These are phyloP conservation scores for Anthoscopus minutus DNA, from an alignment of 2,113 vertebrate genomes.

Conservation along the genomic window DNA sequence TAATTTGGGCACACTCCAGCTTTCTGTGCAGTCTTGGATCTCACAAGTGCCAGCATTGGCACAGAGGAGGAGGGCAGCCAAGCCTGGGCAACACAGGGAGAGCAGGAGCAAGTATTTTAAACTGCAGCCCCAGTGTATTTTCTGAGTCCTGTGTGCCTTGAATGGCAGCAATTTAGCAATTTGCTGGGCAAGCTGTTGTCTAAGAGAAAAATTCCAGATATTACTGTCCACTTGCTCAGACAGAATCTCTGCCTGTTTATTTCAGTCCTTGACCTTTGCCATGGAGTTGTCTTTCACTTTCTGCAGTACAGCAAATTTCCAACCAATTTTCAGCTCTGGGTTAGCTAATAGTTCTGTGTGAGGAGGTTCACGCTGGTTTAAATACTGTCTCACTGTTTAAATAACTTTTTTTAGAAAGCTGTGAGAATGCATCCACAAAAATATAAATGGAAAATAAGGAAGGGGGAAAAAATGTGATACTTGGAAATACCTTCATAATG, in stretches of 20 bases:
- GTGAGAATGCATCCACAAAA: background rate
- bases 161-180: background rate
- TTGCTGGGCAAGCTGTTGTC: background rate
- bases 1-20: rapidly evolving
- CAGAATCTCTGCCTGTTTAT: background rate
- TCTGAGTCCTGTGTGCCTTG: background rate
- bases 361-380: background rate
- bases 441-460: background rate
- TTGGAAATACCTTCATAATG: background rate
- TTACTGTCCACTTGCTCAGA: background rate
- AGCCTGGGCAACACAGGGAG: background rate
- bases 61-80: background rate
- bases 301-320: background rate
- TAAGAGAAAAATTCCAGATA: background rate
- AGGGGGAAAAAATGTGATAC: background rate
- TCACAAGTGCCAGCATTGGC: background rate
- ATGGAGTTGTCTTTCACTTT: background rate
- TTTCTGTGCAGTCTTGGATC: background rate
- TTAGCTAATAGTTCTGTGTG: background rate
- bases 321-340: background rate
- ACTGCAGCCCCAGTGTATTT: background rate
- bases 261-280: background rate
- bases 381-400: background rate
- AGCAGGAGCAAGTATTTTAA: background rate
- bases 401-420: background rate